Base-by-base conservation (phyloP, 2,797 vertebrate species). In the Rallus crepitans region DNA sequence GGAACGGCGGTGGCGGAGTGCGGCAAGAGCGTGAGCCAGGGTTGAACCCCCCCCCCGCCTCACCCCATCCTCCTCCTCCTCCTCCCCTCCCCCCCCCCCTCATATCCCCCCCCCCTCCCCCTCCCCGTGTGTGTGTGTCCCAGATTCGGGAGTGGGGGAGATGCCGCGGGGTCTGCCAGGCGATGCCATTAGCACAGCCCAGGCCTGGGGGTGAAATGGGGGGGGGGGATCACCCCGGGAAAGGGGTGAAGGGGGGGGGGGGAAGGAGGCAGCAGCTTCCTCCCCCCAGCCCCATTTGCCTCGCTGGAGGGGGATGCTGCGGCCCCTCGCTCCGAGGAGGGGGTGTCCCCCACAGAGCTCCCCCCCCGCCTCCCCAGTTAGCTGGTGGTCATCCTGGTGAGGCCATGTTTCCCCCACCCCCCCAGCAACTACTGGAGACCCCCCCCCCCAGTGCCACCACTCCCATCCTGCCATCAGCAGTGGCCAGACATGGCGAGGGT, bases 321-420 rank as follows among this genome's bases (percentile, higher is more conserved):
- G 2, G 48, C 0, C 20, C 63, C 28, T 42, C 24, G 31, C 55
- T 72, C 56, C 0, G 0, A 69, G 56, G 48, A 12, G 31, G 7
- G 55, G 20, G 25, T n/a, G 64, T 21, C 40, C 35, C 47, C 33
- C 6, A 2, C 56, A 18, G 40, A 39, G 42, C 42, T 13, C 13
- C 53, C 45, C 53, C 45, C 55, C 14, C 5, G n/a, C n/a, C n/a
- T n/a, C 53, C 7, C 12, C 4, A 45, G 42, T 18, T 45, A 42
- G 40, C 40, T 42, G 40, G 42, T 45, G 42, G 42, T 18, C 15
- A 15, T 19, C 55, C 42, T 9, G 4, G 71, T 52, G 35, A 52
- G 28, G 11, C 59, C 4, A 8, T 45, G 35, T 37, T 37, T 37
- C 37, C 10, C 9, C 53, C 35, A 8, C 35, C 35, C n/a, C 13